Base-by-base conservation (phyloP, 2,113 vertebrate species). In the Lamprologus speciosus region DNA sequence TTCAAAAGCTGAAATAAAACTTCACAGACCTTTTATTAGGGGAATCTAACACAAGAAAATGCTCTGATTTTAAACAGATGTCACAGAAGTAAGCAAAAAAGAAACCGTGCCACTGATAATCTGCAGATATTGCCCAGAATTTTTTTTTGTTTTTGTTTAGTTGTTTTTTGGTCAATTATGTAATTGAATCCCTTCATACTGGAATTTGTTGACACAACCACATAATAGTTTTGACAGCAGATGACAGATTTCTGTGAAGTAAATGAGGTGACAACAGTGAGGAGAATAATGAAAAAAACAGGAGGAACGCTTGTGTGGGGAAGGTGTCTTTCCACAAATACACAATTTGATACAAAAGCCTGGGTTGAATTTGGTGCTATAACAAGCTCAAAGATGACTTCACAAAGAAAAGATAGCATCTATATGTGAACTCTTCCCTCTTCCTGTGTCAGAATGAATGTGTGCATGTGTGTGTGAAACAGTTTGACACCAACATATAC, bases 161-260 rank as follows among this genome's bases (percentile, higher is more conserved):
- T 70, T 73, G 65, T 81, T 80, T 60, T 81, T 84, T 68, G 45
- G 50, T 90, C 40, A 54, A 51, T 78, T 54, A 68, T 78, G 37
- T 50, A 55, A 79, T 79, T 50, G 12, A 70, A 73, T 68, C 9
- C 10, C 8, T 17, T 81, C 9, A 95, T 96, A 95, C 97, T 97
- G 97, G 96, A 96, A 97, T 97, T 95, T 96, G 96, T 96, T 78
- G 45, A 31, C 17, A 95, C 94, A 96, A 96, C 96, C 96, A 94
- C 94, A 95, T 96, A 97, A 97, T 97, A 97, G 96, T 95, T 97
- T 58, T 47, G 23, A 50, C 9, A 75, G 70, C 23, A 78, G 42
- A 63, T 1, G 28, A 21, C 14, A 88, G 95, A 96, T 96, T 97
- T 80, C n/a, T 42, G 19, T 80, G 31, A 73, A 73, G 6, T 50